Conservation (phyloP, 2,113 vertebrate genomes). For the Brevimyrus niger region DNA sequence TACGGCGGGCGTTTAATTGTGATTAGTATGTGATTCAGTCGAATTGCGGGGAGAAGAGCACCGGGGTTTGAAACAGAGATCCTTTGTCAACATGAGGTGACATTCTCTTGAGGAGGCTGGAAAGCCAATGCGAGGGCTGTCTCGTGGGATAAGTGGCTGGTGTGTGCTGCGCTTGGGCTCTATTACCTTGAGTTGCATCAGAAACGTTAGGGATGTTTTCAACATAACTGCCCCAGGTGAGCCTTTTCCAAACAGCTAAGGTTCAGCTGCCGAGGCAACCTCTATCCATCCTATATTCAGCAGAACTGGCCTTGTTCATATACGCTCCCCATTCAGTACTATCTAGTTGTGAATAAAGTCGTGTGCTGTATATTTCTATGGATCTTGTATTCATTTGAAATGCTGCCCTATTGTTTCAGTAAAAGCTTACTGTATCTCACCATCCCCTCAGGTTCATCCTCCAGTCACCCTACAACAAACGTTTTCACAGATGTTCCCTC, state of each 20-base stretch:
- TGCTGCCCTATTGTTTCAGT: neutral
- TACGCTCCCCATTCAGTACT: neutral
- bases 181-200: conserved; percentile 22
- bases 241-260: neutral
- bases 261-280: conserved; percentile 2
- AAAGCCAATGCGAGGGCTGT: neutral
- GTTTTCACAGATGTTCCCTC: neutral
- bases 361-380: neutral
- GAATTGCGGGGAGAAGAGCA: neutral
- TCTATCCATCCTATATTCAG: neutral
- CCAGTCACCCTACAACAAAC: neutral
- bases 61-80: neutral
- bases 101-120: neutral
- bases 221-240: conserved; percentile 10
- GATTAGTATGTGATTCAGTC: neutral
- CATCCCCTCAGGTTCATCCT: neutral
- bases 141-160: neutral
- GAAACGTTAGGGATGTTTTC: conserved; percentile 9
- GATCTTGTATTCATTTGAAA: neutral
- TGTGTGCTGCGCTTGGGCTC: too few relatives aligned
- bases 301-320: neutral
- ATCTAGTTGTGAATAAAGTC: neutral
- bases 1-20: neutral
- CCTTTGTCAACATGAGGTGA: conserved; percentile 1
- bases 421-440: neutral